phyloP scores from a whole-genome alignment of 2,797 vertebrate species.

The Sternarchorhynchus goeldii region DNA sequence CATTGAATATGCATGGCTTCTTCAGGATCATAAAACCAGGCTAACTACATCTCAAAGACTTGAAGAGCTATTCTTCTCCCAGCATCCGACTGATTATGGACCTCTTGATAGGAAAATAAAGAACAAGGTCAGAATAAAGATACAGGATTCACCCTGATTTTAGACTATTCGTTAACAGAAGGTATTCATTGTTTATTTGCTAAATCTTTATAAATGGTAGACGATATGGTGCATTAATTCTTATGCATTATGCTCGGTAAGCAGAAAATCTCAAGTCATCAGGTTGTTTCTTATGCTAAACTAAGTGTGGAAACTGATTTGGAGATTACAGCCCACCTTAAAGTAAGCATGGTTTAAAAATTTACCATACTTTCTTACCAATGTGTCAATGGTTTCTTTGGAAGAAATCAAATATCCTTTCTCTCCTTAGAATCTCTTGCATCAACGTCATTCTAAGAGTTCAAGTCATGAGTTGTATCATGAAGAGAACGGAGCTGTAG shows the following conservation, averaged over 20 bases:
- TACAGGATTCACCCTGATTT: background rate
- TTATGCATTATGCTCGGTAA: background rate
- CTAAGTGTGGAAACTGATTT: slow-evolving; percentile 58
- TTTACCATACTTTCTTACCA: background rate
- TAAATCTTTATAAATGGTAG: background rate
- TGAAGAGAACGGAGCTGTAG: slow-evolving; percentile 38
- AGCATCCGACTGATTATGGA: slow-evolving; percentile 41
- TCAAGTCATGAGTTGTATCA: slow-evolving; percentile 9
- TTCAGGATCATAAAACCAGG: slow-evolving; percentile 51
- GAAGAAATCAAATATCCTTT: background rate
- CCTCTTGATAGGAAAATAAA: slow-evolving; percentile 37
- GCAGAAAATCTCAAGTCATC: slow-evolving; percentile 59
- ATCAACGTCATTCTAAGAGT: slow-evolving; percentile 52
- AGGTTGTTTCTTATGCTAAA: slow-evolving; percentile 55
- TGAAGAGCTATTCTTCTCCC: slow-evolving; percentile 64
- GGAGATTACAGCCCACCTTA: slow-evolving; percentile 62
- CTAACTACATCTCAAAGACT: slow-evolving; percentile 53
- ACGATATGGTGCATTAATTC: background rate
- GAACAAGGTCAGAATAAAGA: slow-evolving; percentile 50
- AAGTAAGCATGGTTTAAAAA: slow-evolving; percentile 53
- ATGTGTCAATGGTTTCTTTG: background rate
- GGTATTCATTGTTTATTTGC: background rate
- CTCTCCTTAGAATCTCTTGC: slow-evolving; percentile 49
- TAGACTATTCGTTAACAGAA: background rate
- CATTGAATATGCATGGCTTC: slow-evolving; percentile 40